Base-by-base conservation (phyloP, 1,140 invertebrate genomes). In the Nymphalis io region DNA sequence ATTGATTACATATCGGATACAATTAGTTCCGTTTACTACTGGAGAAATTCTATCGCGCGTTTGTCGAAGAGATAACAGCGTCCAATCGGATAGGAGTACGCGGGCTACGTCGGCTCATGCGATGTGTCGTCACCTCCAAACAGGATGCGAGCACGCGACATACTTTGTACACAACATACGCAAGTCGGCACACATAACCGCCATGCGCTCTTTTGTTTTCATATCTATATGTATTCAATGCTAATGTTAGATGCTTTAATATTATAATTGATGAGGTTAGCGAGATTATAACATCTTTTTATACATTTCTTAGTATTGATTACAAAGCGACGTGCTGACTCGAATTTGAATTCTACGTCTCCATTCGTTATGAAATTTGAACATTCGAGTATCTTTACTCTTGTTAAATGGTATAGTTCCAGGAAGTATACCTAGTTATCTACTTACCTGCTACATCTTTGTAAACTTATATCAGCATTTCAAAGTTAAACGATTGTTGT, bases 11-110 rank as follows among this genome's bases (percentile, higher is more conserved):
- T 79, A 74, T 77, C 72, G 74, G 75, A 76, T 81, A 83, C 81
- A 80, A 81, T 84, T 80, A 83, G 81, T 88, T 90, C 83, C 85
- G 80, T 89, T 85, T 87, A 84, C 73, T 68, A 65, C 39, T 83
- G 81, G 87, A 91, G 89, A 91, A 91, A 91, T 91, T 89, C 71
- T 89, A 87, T 89, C 84, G 82, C 80, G 72, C 74, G 82, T 83
- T 79, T 75, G 79, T 73, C 40, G 76, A 33, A 40, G 75, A 82
- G 87, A 91, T 91, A 91, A 91, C 73, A 81, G 63, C 80, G 74
- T 62, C 88, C 88, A 90, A 90, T 90, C 71, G 82, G 73, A 75
- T 80, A 63, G 73, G 72, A 73, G 81, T 75, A 79, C 82, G 78
- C 68, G 67, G 78, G 62, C 84, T 75, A 89, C 87, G 87, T 80